phyloP scores from a whole-genome alignment of 2,888 invertebrate genomes.

The Xylocampa areola region DNA sequence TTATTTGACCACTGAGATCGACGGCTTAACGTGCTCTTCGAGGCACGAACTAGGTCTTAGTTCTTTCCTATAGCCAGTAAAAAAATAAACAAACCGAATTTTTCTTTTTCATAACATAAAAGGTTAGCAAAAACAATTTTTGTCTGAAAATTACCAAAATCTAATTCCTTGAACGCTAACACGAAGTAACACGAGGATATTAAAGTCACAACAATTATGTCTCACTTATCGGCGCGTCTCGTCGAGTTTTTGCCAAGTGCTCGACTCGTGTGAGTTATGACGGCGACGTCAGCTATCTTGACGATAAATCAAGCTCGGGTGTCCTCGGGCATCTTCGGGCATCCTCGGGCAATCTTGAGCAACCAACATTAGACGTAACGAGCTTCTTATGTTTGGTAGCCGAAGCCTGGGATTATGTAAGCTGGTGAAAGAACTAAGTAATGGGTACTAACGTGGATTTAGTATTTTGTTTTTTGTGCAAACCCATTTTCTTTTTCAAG shows the following conservation, averaged over 20 bases:
- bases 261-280: slow-evolving; percentile 77
- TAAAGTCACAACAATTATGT: slow-evolving; percentile 75
- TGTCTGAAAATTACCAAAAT: slow-evolving; percentile 27
- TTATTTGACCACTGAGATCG: too few species aligned
- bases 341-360: slow-evolving; percentile 57
- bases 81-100: neutral
- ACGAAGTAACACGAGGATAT: slow-evolving; percentile 50
- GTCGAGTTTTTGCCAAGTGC: slow-evolving; percentile 71
- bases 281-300: slow-evolving; percentile 75
- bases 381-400: slow-evolving; percentile 66
- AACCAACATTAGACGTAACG: slow-evolving; percentile 75
- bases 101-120: neutral
- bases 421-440: slow-evolving; percentile 28
- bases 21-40: too few species aligned
- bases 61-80: neutral
- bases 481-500: slow-evolving; percentile 22
- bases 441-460: slow-evolving; percentile 13
- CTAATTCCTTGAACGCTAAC: slow-evolving; percentile 42
- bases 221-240: slow-evolving; percentile 72
- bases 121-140: slow-evolving; percentile 15
- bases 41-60: too few species aligned
- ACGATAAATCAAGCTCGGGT: slow-evolving; percentile 73
- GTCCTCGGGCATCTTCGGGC: slow-evolving; percentile 43
- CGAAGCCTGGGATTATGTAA: slow-evolving; percentile 34
- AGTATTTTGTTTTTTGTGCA: slow-evolving; percentile 31